phyloP scores from a whole-genome alignment of 2,113 vertebrate species.

The Chinchilla lanigera region DNA sequence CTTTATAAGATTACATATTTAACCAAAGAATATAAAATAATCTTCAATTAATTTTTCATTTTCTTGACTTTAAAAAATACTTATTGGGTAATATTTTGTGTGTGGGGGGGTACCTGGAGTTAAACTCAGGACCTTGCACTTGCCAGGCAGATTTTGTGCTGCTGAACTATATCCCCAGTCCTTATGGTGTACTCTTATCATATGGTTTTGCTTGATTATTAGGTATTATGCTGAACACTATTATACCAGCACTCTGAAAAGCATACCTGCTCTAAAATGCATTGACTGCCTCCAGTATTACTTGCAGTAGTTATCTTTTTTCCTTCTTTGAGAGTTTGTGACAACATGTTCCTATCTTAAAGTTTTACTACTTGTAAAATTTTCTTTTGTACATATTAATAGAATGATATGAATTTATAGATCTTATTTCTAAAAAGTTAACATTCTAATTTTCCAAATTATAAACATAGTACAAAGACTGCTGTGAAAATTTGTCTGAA shows the following conservation, averaged over 20 bases:
- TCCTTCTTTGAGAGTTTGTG: neutral
- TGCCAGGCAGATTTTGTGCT: no score
- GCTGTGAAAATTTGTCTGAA: neutral
- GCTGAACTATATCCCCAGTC: no score
- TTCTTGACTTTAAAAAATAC: neutral
- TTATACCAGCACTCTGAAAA: neutral
- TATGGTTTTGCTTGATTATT: neutral
- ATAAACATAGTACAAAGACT: neutral
- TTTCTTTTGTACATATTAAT: neutral
- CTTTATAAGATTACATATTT: neutral
- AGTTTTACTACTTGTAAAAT: neutral
- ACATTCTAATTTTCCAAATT: constrained; percentile 23
- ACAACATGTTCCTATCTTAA: neutral
- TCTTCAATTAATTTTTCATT: neutral
- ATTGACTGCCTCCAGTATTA: neutral
- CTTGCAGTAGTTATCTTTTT: neutral
- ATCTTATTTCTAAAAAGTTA: neutral
- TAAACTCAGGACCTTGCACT: no score
- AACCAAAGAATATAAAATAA: neutral
- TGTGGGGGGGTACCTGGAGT: no score
- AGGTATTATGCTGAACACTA: neutral
- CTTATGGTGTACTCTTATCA: neutral
- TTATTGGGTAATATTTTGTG: neutral
- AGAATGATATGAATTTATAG: neutral
- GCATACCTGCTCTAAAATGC: neutral